Percentiles rank a stretch among this genome's conserved stretches.
Conservation (phyloP, 1,140 invertebrate genomes). For the Thaumatotibia leucotreta region DNA sequence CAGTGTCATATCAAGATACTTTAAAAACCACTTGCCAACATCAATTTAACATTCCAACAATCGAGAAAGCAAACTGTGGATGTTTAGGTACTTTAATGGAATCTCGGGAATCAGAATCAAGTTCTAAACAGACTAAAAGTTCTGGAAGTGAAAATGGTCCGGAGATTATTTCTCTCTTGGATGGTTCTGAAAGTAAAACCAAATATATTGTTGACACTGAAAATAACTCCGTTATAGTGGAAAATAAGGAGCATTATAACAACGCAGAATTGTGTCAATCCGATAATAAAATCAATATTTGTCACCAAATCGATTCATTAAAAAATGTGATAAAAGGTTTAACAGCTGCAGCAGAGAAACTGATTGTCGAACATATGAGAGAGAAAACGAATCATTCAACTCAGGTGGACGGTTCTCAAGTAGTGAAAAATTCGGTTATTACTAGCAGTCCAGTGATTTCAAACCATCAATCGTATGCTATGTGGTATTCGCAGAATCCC, state of each 20-base stretch:
- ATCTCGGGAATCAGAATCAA: slow-evolving; percentile 3
- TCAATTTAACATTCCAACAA: not conserved
- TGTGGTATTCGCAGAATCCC: not conserved
- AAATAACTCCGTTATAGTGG: slow-evolving; percentile 14
- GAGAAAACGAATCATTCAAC: not conserved
- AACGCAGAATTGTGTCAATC: not conserved
- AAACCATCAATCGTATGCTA: not conserved
- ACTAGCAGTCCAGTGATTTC: not conserved
- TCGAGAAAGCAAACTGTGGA: not conserved
- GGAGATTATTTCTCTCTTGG: slow-evolving; percentile 48
- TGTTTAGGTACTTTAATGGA: not conserved
- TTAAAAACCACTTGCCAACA: slow-evolving; percentile 6
- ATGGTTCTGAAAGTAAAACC: slow-evolving; percentile 39
- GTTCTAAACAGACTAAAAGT: slow-evolving; percentile 12
- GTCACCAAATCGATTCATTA: slow-evolving; percentile 43
- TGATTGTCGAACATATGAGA: slow-evolving; percentile 22
- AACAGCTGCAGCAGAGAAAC: slow-evolving; percentile 35
- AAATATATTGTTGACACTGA: slow-evolving; percentile 37
- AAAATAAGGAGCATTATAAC: not conserved
- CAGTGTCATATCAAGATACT: slow-evolving; percentile 15
- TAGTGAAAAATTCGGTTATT: not conserved
- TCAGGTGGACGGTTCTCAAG: not conserved
- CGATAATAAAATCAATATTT: slow-evolving; percentile 24
- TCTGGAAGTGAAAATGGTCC: slow-evolving; percentile 13
- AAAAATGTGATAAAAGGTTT: slow-evolving; percentile 44